Evolutionary conservation across 2,888 invertebrate genomes (phyloP).

Genomic region (Phasia obesa): DNA sequence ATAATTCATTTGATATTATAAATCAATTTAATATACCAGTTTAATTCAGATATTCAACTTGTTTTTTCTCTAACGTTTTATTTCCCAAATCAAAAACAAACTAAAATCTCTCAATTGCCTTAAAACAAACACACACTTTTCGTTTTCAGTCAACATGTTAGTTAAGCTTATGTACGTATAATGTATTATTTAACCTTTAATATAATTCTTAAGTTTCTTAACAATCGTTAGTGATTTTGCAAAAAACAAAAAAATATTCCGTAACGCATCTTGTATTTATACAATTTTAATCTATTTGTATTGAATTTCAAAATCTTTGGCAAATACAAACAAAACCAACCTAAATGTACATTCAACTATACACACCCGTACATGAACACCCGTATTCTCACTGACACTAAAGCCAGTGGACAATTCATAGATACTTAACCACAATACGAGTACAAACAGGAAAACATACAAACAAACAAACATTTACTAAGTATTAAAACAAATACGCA

Average conservation of each 20-base stretch:
- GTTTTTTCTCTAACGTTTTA: too few species aligned
- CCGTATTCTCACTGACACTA: not conserved
- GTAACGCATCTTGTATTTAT: not conserved
- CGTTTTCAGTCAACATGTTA: slow-evolving; percentile 1
- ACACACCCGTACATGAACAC: too few species aligned
- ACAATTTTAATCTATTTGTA: slow-evolving; percentile 1
- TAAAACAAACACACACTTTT: not conserved
- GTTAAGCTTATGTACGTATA: too few species aligned
- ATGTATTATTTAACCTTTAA: slow-evolving; percentile 6
- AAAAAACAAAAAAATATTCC: not conserved
- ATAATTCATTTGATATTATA: too few species aligned
- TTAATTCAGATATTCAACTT: too few species aligned
- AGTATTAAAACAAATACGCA: slow-evolving; percentile 7
- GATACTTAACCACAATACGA: not conserved
- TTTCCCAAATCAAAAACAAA: not conserved
- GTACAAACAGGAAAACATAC: not conserved
- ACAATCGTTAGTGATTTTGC: not conserved
- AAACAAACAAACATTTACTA: slow-evolving; percentile 9
- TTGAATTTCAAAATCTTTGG: slow-evolving; percentile 2
- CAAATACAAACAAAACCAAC: not conserved
- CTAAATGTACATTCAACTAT: not conserved
- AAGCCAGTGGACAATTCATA: not conserved
- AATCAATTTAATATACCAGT: too few species aligned
- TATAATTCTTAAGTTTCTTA: not conserved
- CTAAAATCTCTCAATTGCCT: not conserved